Percentiles rank a stretch among this genome's conserved stretches.
Evolutionary conservation across 2,797 vertebrate species (phyloP).

Genomic region (Neosilurus mollespiculum): DNA sequence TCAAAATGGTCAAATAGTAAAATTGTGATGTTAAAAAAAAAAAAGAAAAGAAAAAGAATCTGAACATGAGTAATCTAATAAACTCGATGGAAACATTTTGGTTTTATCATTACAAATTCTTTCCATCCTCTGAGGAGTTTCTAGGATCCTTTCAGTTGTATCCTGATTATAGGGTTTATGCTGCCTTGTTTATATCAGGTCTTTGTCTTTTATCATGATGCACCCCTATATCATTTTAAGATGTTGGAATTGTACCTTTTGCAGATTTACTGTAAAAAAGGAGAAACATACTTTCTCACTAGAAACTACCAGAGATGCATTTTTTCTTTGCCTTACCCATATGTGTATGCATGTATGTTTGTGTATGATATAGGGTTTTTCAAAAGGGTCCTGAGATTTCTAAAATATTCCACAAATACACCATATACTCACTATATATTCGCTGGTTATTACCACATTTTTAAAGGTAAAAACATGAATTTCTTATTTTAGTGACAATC

Average conservation of each 20-base stretch:
- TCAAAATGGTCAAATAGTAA: neutral
- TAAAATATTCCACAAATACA: neutral
- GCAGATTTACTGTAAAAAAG: neutral
- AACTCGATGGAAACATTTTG: neutral
- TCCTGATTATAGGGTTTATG: neutral
- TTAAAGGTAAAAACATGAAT: neutral
- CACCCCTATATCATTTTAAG: neutral
- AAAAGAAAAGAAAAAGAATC: neutral
- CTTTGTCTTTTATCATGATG: neutral
- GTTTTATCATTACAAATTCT: neutral
- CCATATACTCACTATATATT: neutral
- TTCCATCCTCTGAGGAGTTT: neutral
- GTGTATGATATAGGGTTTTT: neutral
- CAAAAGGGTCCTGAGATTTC: neutral
- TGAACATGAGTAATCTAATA: neutral
- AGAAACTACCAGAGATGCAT: neutral
- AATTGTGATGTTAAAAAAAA: neutral
- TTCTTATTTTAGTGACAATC: constrained; percentile 68
- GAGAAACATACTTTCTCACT: neutral
- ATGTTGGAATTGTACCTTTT: neutral
- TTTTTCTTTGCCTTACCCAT: neutral
- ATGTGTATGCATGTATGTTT: constrained; percentile 1
- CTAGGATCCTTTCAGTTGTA: neutral
- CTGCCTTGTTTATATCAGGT: neutral
- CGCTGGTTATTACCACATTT: neutral